Conservation (phyloP, 2,888 invertebrate genomes). For the Spisula solida region DNA sequence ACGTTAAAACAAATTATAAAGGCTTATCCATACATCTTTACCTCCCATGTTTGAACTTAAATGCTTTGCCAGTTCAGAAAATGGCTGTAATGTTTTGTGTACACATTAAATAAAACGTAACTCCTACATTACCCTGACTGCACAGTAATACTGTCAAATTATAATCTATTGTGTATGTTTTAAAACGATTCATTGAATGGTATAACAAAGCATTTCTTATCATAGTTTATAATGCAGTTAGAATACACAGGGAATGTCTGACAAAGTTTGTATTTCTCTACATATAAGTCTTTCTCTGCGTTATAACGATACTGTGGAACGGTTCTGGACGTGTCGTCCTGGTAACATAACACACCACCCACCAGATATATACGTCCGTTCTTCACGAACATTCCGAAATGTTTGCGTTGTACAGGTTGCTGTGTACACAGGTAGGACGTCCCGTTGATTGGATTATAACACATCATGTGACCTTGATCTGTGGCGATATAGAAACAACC, state of each 20-base stretch:
- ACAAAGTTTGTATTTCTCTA: constrained; percentile 52
- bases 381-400: constrained; percentile 68
- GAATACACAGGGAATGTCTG: constrained; percentile 58
- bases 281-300: constrained; percentile 63
- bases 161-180: background rate
- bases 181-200: constrained; percentile 58
- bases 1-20: no score
- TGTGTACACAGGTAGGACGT: constrained; percentile 55
- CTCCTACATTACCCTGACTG: no score
- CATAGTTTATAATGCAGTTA: constrained; percentile 64
- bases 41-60: no score
- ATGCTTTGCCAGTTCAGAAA: no score
- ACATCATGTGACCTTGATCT: constrained; percentile 68
- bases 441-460: constrained; percentile 57
- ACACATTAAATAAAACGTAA: no score
- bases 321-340: background rate
- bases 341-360: constrained; percentile 54
- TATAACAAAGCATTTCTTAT: constrained; percentile 62
- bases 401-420: constrained; percentile 54
- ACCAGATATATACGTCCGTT: constrained; percentile 66
- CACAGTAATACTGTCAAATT: no score
- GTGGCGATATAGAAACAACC: constrained; percentile 65
- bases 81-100: no score
- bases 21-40: no score
- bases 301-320: constrained; percentile 64